A percentile compares a stretch with the other conserved stretches of the same genome.
Conservation (phyloP, 2,113 vertebrate genomes). For the Reinhardtius hippoglossoides region DNA sequence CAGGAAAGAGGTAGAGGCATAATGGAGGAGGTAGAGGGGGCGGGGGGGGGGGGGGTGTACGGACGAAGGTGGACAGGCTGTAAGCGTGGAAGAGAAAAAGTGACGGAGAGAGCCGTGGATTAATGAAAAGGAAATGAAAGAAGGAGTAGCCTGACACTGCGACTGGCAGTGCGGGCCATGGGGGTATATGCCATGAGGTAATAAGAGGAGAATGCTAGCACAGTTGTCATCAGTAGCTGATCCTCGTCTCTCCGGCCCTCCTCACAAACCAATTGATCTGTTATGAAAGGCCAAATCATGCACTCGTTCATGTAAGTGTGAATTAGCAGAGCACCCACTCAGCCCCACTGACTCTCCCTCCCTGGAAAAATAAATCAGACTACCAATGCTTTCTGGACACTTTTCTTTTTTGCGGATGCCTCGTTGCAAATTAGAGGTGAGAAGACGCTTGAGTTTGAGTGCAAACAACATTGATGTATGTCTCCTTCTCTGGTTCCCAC, state of each 20-base stretch:
- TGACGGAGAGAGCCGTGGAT: slow-evolving; percentile 63
- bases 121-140: slow-evolving; percentile 80
- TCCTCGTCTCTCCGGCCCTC: slow-evolving; percentile 23
- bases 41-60: slow-evolving; percentile 22
- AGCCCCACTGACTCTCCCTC: slow-evolving; percentile 19
- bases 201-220: slow-evolving; percentile 70
- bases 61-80: slow-evolving; percentile 56
- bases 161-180: slow-evolving; percentile 58
- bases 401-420: slow-evolving; percentile 62
- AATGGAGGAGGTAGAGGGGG: slow-evolving; percentile 67
- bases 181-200: slow-evolving; percentile 65
- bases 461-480: slow-evolving; percentile 83
- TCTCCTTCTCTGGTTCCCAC: slow-evolving; percentile 79
- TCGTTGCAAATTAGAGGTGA: slow-evolving; percentile 73
- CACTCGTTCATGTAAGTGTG: slow-evolving; percentile 54
- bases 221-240: slow-evolving; percentile 64
- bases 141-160: slow-evolving; percentile 63
- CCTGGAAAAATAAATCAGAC: slow-evolving; percentile 68
- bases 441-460: slow-evolving; percentile 77
- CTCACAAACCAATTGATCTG: slow-evolving; percentile 61
- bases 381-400: slow-evolving; percentile 51
- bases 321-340: slow-evolving; percentile 40
- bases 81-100: slow-evolving; percentile 58
- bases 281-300: slow-evolving; percentile 66
- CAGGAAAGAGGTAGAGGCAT: slow-evolving; percentile 65